Percentiles rank a stretch among this genome's conserved stretches.
Conservation (phyloP, 2,797 vertebrate genomes). For the Megaceryle alcyon region DNA sequence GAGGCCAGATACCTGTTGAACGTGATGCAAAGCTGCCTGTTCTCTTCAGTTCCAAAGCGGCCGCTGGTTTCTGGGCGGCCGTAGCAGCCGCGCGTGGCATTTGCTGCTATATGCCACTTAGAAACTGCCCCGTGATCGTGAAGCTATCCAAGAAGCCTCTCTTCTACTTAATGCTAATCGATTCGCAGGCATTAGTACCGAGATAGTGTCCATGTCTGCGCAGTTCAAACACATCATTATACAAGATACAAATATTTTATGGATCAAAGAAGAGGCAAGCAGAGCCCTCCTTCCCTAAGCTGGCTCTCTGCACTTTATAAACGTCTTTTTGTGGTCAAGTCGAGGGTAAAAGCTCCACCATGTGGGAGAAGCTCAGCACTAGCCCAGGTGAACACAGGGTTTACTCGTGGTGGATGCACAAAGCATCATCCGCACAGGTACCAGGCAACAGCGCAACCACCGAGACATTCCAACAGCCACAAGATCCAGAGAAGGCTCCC, state of each 20-base stretch:
- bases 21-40: not conserved
- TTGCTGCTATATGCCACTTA: not conserved
- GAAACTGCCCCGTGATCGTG: accelerated
- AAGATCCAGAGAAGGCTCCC: not conserved
- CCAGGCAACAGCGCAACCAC: not conserved
- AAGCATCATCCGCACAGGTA: accelerated
- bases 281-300: not conserved
- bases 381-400: not conserved
- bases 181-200: not conserved
- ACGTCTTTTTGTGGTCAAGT: conserved; percentile 48
- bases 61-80: not conserved
- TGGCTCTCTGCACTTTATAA: not conserved
- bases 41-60: not conserved
- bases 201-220: accelerated
- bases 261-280: not conserved
- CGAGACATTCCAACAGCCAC: accelerated
- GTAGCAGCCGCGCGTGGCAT: not conserved
- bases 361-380: conserved; percentile 69
- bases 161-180: not conserved
- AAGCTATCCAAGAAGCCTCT: not conserved
- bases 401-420: not conserved
- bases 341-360: conserved; percentile 71
- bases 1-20: not conserved
- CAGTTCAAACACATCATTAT: not conserved
- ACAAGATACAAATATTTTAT: accelerated